Percentiles rank a stretch among this genome's conserved stretches.
phyloP scores from a whole-genome alignment of 2,797 vertebrate genomes.

The Arremon brunneinucha region DNA sequence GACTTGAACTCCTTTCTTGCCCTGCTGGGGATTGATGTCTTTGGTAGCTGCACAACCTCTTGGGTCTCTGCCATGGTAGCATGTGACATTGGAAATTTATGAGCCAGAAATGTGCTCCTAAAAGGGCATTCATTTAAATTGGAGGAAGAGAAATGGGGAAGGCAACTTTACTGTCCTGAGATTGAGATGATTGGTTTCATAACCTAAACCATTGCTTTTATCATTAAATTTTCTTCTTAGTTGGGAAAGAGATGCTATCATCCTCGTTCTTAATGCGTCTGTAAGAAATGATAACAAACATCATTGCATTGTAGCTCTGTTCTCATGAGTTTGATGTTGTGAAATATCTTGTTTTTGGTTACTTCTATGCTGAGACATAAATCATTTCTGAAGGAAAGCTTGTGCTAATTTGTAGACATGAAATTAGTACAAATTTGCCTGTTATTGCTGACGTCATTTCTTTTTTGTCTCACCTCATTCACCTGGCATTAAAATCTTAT shows the following conservation, averaged over 20 bases:
- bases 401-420: slow-evolving; percentile 9
- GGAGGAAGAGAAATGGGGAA: background rate
- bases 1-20: background rate
- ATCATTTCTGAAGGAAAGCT: slow-evolving; percentile 24
- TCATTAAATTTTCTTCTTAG: background rate
- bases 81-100: background rate
- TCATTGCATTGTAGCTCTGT: background rate
- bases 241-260: background rate
- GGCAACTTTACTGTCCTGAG: background rate
- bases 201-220: background rate
- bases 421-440: background rate
- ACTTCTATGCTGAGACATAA: background rate
- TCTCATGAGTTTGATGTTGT: background rate
- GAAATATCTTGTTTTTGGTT: background rate
- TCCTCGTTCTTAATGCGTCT: background rate
- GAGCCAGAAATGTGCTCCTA: background rate
- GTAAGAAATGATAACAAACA: background rate
- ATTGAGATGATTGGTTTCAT: background rate
- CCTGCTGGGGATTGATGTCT: background rate
- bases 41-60: background rate
- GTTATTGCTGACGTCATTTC: slow-evolving; percentile 26
- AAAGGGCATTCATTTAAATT: background rate
- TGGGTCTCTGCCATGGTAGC: background rate
- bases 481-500: slow-evolving; percentile 33
- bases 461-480: slow-evolving; percentile 35